These are phyloP conservation scores for Drosophila kohkoa DNA, from an alignment of 1,140 invertebrate species.

Conservation along the genomic window DNA sequence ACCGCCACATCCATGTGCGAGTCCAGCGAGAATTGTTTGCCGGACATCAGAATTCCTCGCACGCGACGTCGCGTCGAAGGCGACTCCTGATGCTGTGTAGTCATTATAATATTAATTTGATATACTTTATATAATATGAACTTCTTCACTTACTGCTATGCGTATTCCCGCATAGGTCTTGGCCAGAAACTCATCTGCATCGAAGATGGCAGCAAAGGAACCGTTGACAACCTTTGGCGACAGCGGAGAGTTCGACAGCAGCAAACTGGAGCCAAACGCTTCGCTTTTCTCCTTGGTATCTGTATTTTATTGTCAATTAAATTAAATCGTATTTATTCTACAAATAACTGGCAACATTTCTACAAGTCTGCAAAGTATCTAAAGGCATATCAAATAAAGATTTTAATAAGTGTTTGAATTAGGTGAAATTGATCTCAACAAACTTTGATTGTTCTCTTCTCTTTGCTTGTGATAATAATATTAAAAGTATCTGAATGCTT, in stretches of 20 bases:
- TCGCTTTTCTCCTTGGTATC: slow-evolving; percentile 93
- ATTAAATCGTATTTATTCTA: too few relatives aligned
- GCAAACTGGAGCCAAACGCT: slow-evolving; percentile 96
- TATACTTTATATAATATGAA: neutral
- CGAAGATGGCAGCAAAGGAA: slow-evolving; percentile 97
- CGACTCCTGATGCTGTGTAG: slow-evolving; percentile 78
- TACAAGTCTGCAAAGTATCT: too few relatives aligned
- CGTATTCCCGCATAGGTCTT: slow-evolving; percentile 92
- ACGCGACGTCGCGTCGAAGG: slow-evolving; percentile 92
- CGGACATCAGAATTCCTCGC: slow-evolving; percentile 93
- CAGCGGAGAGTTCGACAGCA: slow-evolving; percentile 97
- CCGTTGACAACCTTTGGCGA: slow-evolving; percentile 99
- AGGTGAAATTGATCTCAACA: too few relatives aligned
- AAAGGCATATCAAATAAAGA: too few relatives aligned
- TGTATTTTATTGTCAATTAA: slow-evolving; percentile 57
- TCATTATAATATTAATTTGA: neutral
- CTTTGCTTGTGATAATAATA: too few relatives aligned
- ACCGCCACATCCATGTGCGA: slow-evolving; percentile 95
- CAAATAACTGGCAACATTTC: too few relatives aligned
- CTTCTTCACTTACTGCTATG: slow-evolving; percentile 64
- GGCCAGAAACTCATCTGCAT: slow-evolving; percentile 93
- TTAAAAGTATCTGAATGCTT: too few relatives aligned
- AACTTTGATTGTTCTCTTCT: too few relatives aligned
- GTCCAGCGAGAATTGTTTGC: slow-evolving; percentile 96
- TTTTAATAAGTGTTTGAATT: too few relatives aligned